Conservation (phyloP, 2,797 vertebrate genomes). For the Momotus momota region DNA sequence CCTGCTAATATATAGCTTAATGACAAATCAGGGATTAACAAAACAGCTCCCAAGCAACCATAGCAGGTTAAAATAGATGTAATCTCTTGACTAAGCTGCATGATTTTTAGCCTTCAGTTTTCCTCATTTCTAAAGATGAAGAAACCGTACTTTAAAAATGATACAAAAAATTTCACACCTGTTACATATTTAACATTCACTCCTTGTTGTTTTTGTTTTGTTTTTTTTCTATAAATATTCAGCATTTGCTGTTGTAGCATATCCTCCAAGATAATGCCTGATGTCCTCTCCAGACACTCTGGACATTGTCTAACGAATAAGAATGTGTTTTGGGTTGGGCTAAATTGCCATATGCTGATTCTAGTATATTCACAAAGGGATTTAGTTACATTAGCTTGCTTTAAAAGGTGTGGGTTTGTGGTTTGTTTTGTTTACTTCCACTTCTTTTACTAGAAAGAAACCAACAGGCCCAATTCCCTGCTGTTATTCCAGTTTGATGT, state of each 20-base stretch:
- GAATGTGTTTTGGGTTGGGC: slow-evolving; percentile 19
- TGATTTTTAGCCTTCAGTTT: slow-evolving; percentile 37
- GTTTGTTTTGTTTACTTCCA: not conserved
- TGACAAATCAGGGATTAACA: slow-evolving; percentile 62
- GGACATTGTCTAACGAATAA: slow-evolving; percentile 9
- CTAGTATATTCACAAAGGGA: not conserved
- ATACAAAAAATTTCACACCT: not conserved
- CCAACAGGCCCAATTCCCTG: not conserved
- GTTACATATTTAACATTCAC: not conserved
- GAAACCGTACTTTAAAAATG: not conserved
- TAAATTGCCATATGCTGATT: slow-evolving; percentile 31
- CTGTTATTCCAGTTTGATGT: not conserved
- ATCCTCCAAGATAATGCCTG: slow-evolving; percentile 3
- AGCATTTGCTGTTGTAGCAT: not conserved
- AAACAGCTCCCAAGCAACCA: slow-evolving; percentile 42
- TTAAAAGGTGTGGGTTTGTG: not conserved
- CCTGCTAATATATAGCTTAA: slow-evolving; percentile 45
- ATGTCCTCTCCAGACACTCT: slow-evolving; percentile 10
- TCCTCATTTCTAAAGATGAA: not conserved
- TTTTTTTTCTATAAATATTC: not conserved
- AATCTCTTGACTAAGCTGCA: not conserved
- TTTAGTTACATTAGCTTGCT: not conserved
- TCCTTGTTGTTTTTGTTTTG: not conserved
- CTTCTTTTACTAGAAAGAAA: not conserved
- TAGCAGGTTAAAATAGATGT: slow-evolving; percentile 45